phyloP scores from a whole-genome alignment of 2,113 vertebrate species.

The Monopterus albus region DNA sequence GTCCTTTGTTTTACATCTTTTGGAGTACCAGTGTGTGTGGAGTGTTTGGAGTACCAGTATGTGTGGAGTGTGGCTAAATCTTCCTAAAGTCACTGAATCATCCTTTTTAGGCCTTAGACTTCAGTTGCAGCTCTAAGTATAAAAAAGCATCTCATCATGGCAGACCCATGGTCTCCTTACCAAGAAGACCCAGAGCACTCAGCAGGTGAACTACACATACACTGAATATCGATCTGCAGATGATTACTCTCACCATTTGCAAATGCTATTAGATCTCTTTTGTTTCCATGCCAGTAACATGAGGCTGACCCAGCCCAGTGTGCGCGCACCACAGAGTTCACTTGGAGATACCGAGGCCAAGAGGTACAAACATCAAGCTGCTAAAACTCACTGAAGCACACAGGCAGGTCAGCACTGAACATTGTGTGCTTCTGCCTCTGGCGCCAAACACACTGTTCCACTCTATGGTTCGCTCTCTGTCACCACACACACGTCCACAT shows the following conservation, averaged over 20 bases:
- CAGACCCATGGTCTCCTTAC: not conserved
- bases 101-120: too few relatives aligned
- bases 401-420: slow-evolving; percentile 61
- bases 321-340: slow-evolving; percentile 43
- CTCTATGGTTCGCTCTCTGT: not conserved
- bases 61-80: too few relatives aligned
- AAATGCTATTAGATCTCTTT: slow-evolving; percentile 31
- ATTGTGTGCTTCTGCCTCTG: slow-evolving; percentile 51
- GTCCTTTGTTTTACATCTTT: not conserved
- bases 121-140: not conserved
- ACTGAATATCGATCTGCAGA: slow-evolving; percentile 5
- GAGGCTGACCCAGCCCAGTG: slow-evolving; percentile 24
- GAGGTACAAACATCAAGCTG: slow-evolving; percentile 50
- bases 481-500: slow-evolving; percentile 33
- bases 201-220: slow-evolving; percentile 15
- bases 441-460: slow-evolving; percentile 27
- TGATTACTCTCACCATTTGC: slow-evolving; percentile 36
- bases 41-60: too few relatives aligned
- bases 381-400: slow-evolving; percentile 41
- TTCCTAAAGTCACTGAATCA: too few relatives aligned
- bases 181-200: not conserved
- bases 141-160: not conserved
- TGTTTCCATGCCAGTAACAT: slow-evolving; percentile 25
- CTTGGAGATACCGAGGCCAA: slow-evolving; percentile 39
- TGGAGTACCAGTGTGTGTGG: too few relatives aligned